Evolutionary conservation across 2,797 vertebrate genomes (phyloP).

Genomic region (Pseudomugil gertrudae): DNA sequence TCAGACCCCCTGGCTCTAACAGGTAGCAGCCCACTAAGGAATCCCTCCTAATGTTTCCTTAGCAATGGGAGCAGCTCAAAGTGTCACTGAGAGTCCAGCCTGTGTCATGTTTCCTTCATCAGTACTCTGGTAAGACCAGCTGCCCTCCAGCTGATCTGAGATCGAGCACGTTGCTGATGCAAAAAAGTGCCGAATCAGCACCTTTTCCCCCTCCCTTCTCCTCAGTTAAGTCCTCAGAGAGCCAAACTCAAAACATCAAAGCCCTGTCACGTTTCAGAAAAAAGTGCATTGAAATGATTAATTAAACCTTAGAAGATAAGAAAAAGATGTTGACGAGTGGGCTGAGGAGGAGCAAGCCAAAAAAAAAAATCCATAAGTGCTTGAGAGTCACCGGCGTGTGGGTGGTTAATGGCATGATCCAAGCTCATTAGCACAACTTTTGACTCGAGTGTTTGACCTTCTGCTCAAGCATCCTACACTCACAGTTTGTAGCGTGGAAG

Average conservation of each 20-base stretch:
- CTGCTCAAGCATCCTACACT: slow-evolving; percentile 18
- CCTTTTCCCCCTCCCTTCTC: slow-evolving; percentile 19
- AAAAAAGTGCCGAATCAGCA: slow-evolving; percentile 49
- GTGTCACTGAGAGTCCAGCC: slow-evolving; percentile 7
- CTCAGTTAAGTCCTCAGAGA: slow-evolving; percentile 15
- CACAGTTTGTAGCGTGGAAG: slow-evolving; percentile 3
- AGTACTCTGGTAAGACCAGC: slow-evolving; percentile 6
- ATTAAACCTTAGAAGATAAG: slow-evolving; percentile 34
- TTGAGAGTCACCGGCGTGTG: slow-evolving; percentile 55
- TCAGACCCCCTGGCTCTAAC: not conserved
- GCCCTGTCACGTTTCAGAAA: slow-evolving; percentile 29
- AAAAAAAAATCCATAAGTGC: slow-evolving; percentile 58
- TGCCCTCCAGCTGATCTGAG: slow-evolving; percentile 48
- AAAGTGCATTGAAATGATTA: slow-evolving; percentile 29
- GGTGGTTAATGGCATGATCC: slow-evolving; percentile 57
- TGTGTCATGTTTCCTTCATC: slow-evolving; percentile 27
- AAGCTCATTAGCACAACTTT: slow-evolving; percentile 67
- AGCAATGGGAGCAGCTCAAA: slow-evolving; percentile 41
- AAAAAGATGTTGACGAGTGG: slow-evolving; percentile 36
- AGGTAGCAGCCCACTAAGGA: not conserved
- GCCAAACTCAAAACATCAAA: slow-evolving; percentile 32
- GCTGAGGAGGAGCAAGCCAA: slow-evolving; percentile 38
- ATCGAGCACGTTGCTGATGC: slow-evolving; percentile 13
- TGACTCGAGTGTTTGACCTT: slow-evolving; percentile 64
- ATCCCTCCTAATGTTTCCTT: slow-evolving; percentile 12